A percentile compares a stretch with the other conserved stretches of the same genome.
These are phyloP conservation scores for Amblyraja radiata DNA, from an alignment of 2,797 vertebrate genomes.

Conservation along the genomic window DNA sequence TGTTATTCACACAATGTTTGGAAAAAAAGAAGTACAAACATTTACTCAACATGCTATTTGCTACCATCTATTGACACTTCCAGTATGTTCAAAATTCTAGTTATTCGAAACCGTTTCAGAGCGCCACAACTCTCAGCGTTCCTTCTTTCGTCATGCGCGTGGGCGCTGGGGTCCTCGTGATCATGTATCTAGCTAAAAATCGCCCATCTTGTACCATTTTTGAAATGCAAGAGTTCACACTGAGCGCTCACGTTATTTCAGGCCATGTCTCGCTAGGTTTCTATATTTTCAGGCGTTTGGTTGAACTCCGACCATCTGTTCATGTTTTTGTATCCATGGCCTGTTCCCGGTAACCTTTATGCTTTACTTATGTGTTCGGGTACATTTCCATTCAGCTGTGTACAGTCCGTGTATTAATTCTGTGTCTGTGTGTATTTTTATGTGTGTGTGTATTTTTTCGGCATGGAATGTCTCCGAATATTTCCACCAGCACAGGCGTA, in stretches of 20 bases:
- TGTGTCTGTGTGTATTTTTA: not conserved
- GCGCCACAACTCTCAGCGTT: not conserved
- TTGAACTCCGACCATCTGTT: not conserved
- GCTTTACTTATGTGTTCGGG: not conserved
- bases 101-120: not conserved
- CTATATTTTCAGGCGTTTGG: not conserved
- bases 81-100: not conserved
- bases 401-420: too few species aligned
- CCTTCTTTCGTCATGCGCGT: not conserved
- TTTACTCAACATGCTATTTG: not conserved
- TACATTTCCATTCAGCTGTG: not conserved
- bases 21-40: not conserved
- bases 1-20: not conserved
- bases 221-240: not conserved
- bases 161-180: not conserved
- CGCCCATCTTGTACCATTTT: not conserved
- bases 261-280: not conserved
- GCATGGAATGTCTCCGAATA: too few species aligned
- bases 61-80: not conserved
- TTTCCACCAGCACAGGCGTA: not conserved
- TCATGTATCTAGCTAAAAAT: not conserved
- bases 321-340: not conserved
- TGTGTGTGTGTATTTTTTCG: not conserved
- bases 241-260: not conserved
- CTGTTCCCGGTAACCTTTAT: too few species aligned